phyloP scores from a whole-genome alignment of 2,797 vertebrate genomes.

The Trematomus bernacchii region DNA sequence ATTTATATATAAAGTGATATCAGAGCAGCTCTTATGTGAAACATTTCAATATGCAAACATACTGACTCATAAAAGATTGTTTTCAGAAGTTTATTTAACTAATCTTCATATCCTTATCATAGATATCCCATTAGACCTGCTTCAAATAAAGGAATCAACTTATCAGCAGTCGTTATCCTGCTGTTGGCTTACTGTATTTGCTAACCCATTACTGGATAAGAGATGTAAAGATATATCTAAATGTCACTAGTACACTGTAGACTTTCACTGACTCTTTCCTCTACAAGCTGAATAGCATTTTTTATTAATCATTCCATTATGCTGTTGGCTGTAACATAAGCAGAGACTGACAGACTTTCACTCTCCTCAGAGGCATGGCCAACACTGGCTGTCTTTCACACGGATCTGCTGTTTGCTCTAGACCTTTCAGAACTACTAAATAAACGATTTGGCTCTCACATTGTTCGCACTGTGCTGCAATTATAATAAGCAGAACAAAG shows the following conservation, averaged over 20 bases:
- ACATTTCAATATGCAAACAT: conserved; percentile 1
- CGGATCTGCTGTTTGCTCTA: conserved; percentile 59
- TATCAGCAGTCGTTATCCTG: neutral
- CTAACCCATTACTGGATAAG: conserved; percentile 20
- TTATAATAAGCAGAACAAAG: conserved; percentile 53
- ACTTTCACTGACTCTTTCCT: conserved; percentile 37
- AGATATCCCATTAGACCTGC: conserved; percentile 5
- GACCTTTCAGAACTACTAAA: conserved; percentile 50
- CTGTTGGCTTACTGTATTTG: conserved; percentile 21
- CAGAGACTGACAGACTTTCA: conserved; percentile 58
- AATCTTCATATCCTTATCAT: conserved; percentile 1
- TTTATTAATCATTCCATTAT: conserved; percentile 69
- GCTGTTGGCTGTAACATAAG: conserved; percentile 63
- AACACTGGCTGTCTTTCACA: conserved; percentile 60
- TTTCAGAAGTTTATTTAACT: neutral
- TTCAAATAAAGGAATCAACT: neutral
- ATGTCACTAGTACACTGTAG: conserved; percentile 21
- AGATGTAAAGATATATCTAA: conserved; percentile 23
- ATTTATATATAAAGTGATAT: neutral
- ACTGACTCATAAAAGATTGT: neutral
- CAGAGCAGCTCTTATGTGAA: neutral
- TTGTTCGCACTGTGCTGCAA: conserved; percentile 29
- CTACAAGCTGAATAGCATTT: conserved; percentile 38
- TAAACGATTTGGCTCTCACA: conserved; percentile 47
- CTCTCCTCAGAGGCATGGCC: conserved; percentile 45